Evolutionary conservation across 2,888 invertebrate species (phyloP).

Genomic region (Corbicula japonica): DNA sequence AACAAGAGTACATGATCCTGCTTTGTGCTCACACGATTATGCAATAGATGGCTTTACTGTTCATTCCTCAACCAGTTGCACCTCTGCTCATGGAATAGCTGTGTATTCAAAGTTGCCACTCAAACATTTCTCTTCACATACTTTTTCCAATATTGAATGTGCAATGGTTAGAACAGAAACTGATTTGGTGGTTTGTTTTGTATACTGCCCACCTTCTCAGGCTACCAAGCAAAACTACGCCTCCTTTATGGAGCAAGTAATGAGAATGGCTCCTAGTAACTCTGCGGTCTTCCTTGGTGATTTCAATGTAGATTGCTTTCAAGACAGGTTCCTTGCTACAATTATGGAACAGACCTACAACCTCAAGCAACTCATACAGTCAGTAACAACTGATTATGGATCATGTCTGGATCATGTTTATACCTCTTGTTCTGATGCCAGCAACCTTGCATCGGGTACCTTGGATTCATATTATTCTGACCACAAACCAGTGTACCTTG

Average conservation of each 20-base stretch:
- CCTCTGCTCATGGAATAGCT: conserved; percentile 41
- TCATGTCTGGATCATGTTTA: background rate
- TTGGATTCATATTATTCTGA: no score
- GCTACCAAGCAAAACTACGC: background rate
- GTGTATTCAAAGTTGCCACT: no score
- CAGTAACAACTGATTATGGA: background rate
- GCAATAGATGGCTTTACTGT: conserved; percentile 25
- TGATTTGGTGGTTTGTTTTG: background rate
- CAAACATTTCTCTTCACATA: background rate
- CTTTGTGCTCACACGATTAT: background rate
- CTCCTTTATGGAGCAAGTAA: background rate
- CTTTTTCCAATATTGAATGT: background rate
- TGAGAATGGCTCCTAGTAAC: background rate
- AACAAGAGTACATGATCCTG: conserved; percentile 29
- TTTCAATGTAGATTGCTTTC: background rate
- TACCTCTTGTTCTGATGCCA: background rate
- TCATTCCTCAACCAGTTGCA: conserved; percentile 13
- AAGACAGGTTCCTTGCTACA: background rate
- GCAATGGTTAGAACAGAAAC: background rate
- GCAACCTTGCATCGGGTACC: background rate
- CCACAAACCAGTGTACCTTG: no score
- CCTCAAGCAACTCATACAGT: background rate
- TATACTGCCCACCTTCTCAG: background rate
- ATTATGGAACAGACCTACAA: background rate
- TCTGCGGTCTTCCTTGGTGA: background rate